Conservation (phyloP, 2,888 invertebrate genomes). For the Luperina testacea region DNA sequence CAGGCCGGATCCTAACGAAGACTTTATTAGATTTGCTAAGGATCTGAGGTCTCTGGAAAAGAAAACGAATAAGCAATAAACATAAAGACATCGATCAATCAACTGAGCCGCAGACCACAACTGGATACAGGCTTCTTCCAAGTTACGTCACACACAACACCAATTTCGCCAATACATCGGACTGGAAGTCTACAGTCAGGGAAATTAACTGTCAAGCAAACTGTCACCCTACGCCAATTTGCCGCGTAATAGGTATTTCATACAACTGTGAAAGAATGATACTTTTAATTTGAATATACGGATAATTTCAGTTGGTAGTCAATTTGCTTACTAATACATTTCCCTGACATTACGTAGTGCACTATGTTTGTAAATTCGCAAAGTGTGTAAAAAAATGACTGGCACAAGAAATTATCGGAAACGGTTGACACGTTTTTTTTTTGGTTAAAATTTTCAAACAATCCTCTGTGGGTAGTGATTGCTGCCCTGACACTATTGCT, state of each 20-base stretch:
- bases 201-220: not conserved
- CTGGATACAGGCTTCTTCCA: not conserved
- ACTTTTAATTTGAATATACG: not conserved
- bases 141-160: conserved; percentile 7
- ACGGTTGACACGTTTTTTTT: not conserved
- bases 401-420: conserved; percentile 1
- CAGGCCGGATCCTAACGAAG: conserved; percentile 93
- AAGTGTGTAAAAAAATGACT: not conserved
- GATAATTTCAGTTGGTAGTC: not conserved
- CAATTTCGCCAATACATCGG: not conserved
- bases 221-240: not conserved
- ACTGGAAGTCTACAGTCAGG: not conserved
- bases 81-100: not conserved
- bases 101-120: not conserved
- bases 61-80: not conserved
- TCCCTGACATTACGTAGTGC: not conserved
- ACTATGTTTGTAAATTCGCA: conserved; percentile 36
- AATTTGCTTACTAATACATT: not conserved
- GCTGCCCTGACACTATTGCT: not conserved
- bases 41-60: conserved; percentile 84
- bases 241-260: not conserved
- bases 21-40: conserved; percentile 85
- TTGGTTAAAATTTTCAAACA: conserved; percentile 10
- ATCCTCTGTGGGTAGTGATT: not conserved
- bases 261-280: not conserved